A percentile compares a stretch with the other conserved stretches of the same genome.
These are phyloP conservation scores for Nephotettix cincticeps DNA, from an alignment of 1,140 invertebrate species.

Conservation along the genomic window DNA sequence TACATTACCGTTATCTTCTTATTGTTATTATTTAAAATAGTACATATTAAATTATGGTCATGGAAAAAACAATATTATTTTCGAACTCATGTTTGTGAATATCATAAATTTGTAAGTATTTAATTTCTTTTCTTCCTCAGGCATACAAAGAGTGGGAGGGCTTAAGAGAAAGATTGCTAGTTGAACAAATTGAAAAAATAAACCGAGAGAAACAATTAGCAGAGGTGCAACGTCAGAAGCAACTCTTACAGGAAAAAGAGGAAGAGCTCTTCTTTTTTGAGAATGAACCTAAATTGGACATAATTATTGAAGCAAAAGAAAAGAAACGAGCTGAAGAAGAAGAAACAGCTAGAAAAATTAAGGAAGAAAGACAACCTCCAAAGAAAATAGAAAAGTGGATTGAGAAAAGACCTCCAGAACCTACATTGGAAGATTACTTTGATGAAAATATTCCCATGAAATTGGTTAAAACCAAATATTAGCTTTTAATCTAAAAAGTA, in stretches of 20 bases:
- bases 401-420: background rate
- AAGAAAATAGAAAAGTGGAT: background rate
- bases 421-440: background rate
- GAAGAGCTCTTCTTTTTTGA: constrained; percentile 76
- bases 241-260: constrained; percentile 58
- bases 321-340: constrained; percentile 32
- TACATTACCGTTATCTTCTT: too few relatives aligned
- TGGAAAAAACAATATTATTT: background rate
- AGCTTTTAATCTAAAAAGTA: background rate
- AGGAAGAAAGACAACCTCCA: background rate
- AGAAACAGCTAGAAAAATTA: background rate
- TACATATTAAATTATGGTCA: background rate
- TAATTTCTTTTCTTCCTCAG: constrained; percentile 33
- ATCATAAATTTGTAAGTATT: background rate
- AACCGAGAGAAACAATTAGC: constrained; percentile 54
- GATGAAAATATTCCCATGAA: constrained; percentile 14
- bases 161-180: constrained; percentile 48
- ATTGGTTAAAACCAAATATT: background rate
- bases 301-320: constrained; percentile 59
- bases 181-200: constrained; percentile 54
- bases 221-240: constrained; percentile 59
- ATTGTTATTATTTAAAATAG: constrained; percentile 37
- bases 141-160: constrained; percentile 59
- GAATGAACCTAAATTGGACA: constrained; percentile 69
- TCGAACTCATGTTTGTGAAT: background rate